Percentiles rank a stretch among this genome's conserved stretches.
phyloP scores from a whole-genome alignment of 2,113 vertebrate species.

The Casuarius casuarius region DNA sequence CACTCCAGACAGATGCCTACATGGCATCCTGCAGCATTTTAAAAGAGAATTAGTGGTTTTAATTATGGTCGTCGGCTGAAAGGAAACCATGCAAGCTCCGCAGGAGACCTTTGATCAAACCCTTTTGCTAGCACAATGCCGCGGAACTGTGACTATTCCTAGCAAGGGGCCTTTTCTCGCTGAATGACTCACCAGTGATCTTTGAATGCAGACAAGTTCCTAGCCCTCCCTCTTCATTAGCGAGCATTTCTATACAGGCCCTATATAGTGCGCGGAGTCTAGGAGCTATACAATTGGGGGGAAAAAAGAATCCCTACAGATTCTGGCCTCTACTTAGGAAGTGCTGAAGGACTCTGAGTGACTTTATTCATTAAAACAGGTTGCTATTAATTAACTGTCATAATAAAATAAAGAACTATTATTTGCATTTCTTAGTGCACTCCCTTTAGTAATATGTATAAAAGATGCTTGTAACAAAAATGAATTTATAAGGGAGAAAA shows the following conservation, averaged over 20 bases:
- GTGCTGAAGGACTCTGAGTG: slow-evolving; percentile 86
- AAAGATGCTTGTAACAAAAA: slow-evolving; percentile 85
- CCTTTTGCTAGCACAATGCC: slow-evolving; percentile 87
- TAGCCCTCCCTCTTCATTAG: slow-evolving; percentile 90
- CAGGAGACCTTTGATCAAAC: slow-evolving; percentile 84
- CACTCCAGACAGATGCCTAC: slow-evolving; percentile 90
- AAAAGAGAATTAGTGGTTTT: slow-evolving; percentile 92
- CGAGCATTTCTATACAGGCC: slow-evolving; percentile 88
- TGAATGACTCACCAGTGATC: slow-evolving; percentile 90
- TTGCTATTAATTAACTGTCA: slow-evolving; percentile 91
- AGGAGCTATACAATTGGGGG: slow-evolving; percentile 81
- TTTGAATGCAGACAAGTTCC: slow-evolving; percentile 88
- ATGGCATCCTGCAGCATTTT: slow-evolving; percentile 91
- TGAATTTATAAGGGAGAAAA: slow-evolving; percentile 72
- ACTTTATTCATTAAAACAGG: slow-evolving; percentile 92
- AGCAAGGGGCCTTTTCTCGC: slow-evolving; percentile 85
- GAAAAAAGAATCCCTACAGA: slow-evolving; percentile 83
- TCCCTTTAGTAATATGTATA: slow-evolving; percentile 82
- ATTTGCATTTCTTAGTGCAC: slow-evolving; percentile 83
- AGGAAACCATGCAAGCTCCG: slow-evolving; percentile 86
- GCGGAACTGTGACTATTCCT: slow-evolving; percentile 88
- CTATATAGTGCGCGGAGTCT: slow-evolving; percentile 79
- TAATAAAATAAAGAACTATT: slow-evolving; percentile 90
- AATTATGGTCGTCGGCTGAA: slow-evolving; percentile 89
- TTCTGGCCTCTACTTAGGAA: slow-evolving; percentile 86